Base-by-base conservation (phyloP, 2,888 invertebrate species). In the Ichneumon xanthorius region DNA sequence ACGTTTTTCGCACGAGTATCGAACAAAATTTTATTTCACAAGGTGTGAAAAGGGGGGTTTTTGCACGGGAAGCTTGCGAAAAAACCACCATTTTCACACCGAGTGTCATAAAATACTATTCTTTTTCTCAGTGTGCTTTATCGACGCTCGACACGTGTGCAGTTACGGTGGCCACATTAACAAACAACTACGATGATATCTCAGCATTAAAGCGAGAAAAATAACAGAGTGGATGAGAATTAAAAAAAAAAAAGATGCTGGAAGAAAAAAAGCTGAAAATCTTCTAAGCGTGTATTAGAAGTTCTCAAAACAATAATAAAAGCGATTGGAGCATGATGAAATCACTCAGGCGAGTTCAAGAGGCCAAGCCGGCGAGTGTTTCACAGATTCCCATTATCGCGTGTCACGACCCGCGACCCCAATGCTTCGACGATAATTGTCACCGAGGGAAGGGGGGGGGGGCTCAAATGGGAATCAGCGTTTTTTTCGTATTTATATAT, bases 331-430 rank as follows among this genome's bases (percentile, higher is more conserved):
- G 16, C 7, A 53, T 63, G 61, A 77, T 48, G 76, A 68, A 80
- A 83, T 65, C 67, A 70, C 40, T 80, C 9, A 75, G 68, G 65
- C 14, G 45, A 19, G 71, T 79, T 53, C 30, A 65, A 73, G 45
- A 45, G 53, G 63, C 70, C 48, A 77, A 5, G 55, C 11, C 16
- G 53, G 2, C 37, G 30, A 30, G n/a, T 58, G 33, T 16, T 79
- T 80, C 71, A 76, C 53, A 67, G 76, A 79, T 82, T 79, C 50
- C 73, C 65, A 78, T 86, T 90, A 90, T 90, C 90, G 61, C 67
- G 70, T 83, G 89, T 89, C 87, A 78, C 85, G 90, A 92, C 91
- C 91, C 89, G 70, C 61, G 81, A 80, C 78, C 82, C 82, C 78
- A 65, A 65, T 53, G 55, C 75, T 77, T 53, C 19, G 33, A 85